Evolutionary conservation across 2,113 vertebrate species (phyloP), one percentile per base, ranked within the genome.

Genomic region (Collichthys lucidus): DNA sequence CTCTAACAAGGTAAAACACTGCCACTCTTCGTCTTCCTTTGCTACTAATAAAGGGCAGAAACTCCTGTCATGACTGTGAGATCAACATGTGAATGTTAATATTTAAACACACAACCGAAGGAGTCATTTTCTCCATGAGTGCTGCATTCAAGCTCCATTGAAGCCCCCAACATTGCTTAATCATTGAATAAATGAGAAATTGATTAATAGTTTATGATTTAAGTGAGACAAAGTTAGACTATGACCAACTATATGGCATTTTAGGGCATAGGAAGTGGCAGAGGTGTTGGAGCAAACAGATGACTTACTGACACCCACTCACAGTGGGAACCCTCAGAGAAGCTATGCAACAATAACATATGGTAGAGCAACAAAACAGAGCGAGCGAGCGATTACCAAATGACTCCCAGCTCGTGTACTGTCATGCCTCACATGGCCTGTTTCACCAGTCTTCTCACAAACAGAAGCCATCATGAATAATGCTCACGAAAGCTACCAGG

Each of bases 381-480:
- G 68, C 50, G 14, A 10, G 78, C 66, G 49, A 50, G 81, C 29
- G n/a, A 78, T 77, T 68, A 86, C 62, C 47, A 73, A 83, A 84
- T 71, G 64, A 89, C 68, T 66, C 46, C 16, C 9, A 46, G 40
- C 73, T 85, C 79, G 69, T 20, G 1, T 24, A 17, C 63, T 35
- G 79, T 79, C 78, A 80, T 42, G 74, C 75, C 79, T 90, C 86
- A 85, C 83, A 73, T 62, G 79, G 70, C 68, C 73, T 64, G 50
- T 78, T 74, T 63, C 71, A 64, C 80, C 80, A 74, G 75, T 47
- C 56, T 77, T 62, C 44, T 44, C 60, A 62, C 49, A 77, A 80
- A 83, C 74, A 84, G 76, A 75, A 68, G 76, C 62, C 69, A 74
- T 82, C 68, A 80, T 92, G 69, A 89, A 85, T 89, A 84, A 82